These are phyloP conservation scores for Caenorhabditis japonica DNA, from an alignment of 2,888 invertebrate species.

Conservation along the genomic window DNA sequence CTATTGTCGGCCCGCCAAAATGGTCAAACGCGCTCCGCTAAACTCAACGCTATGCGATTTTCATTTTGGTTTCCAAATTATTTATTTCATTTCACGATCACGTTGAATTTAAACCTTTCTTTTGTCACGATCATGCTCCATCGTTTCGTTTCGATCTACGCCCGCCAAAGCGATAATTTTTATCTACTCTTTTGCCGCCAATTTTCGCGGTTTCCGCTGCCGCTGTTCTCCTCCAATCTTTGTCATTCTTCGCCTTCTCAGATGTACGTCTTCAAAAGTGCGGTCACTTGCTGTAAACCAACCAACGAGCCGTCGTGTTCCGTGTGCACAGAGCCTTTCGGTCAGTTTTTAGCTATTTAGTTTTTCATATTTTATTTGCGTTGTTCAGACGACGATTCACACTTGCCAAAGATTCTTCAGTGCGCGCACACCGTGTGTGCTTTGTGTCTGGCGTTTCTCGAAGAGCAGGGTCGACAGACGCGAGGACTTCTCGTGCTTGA, in stretches of 20 bases:
- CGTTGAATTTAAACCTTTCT: too few relatives aligned
- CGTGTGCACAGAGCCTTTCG: constrained; percentile 21
- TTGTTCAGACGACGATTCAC: constrained; percentile 19
- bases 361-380: not conserved
- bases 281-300: not conserved
- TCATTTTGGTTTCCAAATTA: too few relatives aligned
- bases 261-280: constrained; percentile 32
- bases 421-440: constrained; percentile 32
- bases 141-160: too few relatives aligned
- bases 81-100: too few relatives aligned
- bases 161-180: not conserved
- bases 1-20: too few relatives aligned
- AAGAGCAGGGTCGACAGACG: constrained; percentile 3
- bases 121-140: too few relatives aligned
- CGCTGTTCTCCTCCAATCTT: not conserved
- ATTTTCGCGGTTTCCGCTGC: not conserved
- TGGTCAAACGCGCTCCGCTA: too few relatives aligned
- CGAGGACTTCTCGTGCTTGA: not conserved
- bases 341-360: constrained; percentile 1
- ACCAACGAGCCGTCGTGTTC: constrained; percentile 13
- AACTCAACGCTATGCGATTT: too few relatives aligned
- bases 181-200: not conserved
- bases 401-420: constrained; percentile 30
- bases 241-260: not conserved
- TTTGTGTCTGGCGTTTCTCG: constrained; percentile 11